Conservation (phyloP, 2,797 vertebrate species). For the Hozukius guyotensis region DNA sequence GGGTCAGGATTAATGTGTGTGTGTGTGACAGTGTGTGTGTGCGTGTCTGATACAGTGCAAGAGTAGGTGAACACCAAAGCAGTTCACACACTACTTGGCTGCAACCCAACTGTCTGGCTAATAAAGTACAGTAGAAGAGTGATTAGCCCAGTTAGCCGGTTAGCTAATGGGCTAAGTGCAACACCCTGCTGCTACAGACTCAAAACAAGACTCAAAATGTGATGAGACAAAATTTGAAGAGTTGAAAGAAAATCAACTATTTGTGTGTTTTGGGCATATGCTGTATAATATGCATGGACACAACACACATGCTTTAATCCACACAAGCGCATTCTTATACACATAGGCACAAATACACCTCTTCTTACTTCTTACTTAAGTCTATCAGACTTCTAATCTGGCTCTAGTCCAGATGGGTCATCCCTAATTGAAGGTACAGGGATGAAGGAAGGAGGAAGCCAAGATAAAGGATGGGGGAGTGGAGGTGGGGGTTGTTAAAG, state of each 20-base stretch:
- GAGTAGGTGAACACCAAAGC: constrained; percentile 49
- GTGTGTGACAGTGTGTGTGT: constrained; percentile 1
- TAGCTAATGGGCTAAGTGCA: constrained; percentile 26
- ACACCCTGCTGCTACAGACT: constrained; percentile 1
- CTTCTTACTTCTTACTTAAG: constrained; percentile 23
- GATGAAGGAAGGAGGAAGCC: constrained; percentile 29
- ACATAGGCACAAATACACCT: neutral
- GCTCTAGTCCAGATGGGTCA: constrained; percentile 55
- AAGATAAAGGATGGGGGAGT: neutral
- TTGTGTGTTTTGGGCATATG: neutral
- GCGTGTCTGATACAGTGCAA: constrained; percentile 3
- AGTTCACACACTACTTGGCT: constrained; percentile 52
- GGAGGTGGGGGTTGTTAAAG: neutral
- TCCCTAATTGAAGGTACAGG: constrained; percentile 42
- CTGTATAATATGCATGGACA: neutral
- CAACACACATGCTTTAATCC: neutral
- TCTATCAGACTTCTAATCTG: constrained; percentile 58
- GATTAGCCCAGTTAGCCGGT: constrained; percentile 60
- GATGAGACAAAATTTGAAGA: neutral
- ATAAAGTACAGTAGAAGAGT: constrained; percentile 17
- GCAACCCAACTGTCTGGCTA: constrained; percentile 39
- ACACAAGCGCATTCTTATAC: neutral
- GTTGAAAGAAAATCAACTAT: neutral
- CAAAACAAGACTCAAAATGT: neutral
- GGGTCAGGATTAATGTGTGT: constrained; percentile 70